Percentiles rank a stretch among this genome's conserved stretches.
phyloP scores from a whole-genome alignment of 2,888 invertebrate species.

The Meghimatium bilineatum region DNA sequence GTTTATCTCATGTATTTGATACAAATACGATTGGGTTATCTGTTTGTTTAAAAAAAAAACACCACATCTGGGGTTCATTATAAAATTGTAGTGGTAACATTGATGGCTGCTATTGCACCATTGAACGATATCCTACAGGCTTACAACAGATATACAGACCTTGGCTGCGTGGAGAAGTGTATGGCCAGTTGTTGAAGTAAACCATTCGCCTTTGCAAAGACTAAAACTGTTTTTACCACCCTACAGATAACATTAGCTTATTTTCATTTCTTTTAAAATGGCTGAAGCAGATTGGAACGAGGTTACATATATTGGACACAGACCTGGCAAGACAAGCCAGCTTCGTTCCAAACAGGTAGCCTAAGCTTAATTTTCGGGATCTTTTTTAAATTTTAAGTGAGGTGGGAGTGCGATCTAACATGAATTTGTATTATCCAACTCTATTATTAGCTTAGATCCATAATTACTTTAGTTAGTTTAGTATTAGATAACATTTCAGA shows the following conservation, averaged over 20 bases:
- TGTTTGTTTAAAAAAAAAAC: too few species aligned
- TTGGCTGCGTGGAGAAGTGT: background rate
- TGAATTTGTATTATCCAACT: too few species aligned
- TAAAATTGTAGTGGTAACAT: too few species aligned
- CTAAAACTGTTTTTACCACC: constrained; percentile 33
- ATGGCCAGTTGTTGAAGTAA: background rate
- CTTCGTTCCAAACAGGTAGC: constrained; percentile 50
- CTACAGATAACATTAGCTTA: constrained; percentile 36
- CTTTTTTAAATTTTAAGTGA: too few species aligned
- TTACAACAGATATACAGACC: background rate
- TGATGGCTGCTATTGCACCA: constrained; percentile 16
- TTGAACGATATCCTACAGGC: background rate
- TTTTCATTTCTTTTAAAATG: constrained; percentile 54
- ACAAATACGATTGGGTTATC: too few species aligned
- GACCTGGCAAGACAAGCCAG: constrained; percentile 49
- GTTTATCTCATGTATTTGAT: too few species aligned
- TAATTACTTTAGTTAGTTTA: too few species aligned
- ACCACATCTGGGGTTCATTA: too few species aligned
- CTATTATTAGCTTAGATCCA: too few species aligned
- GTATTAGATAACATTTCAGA: too few species aligned
- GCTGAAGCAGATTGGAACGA: constrained; percentile 78
- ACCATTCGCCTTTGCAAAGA: background rate
- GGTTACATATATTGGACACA: constrained; percentile 88
- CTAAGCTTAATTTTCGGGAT: too few species aligned
- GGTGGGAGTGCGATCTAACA: too few species aligned